These are phyloP conservation scores for Sarcophaga variegata DNA, from an alignment of 2,888 invertebrate genomes.

Conservation along the genomic window DNA sequence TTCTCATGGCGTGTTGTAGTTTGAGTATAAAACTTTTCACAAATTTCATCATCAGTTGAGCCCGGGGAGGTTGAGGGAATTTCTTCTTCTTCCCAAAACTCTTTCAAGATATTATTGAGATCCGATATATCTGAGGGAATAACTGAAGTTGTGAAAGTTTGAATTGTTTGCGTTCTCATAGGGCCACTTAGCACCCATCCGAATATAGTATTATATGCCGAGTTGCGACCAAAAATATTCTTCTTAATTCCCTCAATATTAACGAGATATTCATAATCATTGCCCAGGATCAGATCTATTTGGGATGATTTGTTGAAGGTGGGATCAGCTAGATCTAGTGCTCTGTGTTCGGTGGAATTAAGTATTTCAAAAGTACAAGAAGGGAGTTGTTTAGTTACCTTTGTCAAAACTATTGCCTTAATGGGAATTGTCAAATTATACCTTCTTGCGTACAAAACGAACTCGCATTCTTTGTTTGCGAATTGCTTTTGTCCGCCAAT, in stretches of 20 bases:
- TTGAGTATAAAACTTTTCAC: too few relatives aligned
- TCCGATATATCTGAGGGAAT: too few relatives aligned
- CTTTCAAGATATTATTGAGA: too few relatives aligned
- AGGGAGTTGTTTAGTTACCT: conserved; percentile 25
- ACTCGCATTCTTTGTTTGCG: neutral
- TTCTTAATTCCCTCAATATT: too few relatives aligned
- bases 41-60: neutral
- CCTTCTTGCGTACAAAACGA: neutral
- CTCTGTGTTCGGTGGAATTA: neutral
- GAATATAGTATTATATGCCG: too few relatives aligned
- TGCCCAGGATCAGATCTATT: too few relatives aligned
- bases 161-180: too few relatives aligned
- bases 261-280: too few relatives aligned
- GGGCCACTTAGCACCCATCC: too few relatives aligned
- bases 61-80: neutral
- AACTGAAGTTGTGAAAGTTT: too few relatives aligned
- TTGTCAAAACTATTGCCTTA: conserved; percentile 33
- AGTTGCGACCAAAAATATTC: too few relatives aligned
- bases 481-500: conserved; percentile 22
- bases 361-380: neutral
- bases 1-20: too few relatives aligned
- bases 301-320: conserved; percentile 11
- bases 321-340: conserved; percentile 26
- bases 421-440: neutral
- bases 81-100: conserved; percentile 37